Evolutionary conservation across 2,797 vertebrate genomes (phyloP), one percentile per base, ranked within the genome.

Genomic region (Neoniphon sammara): DNA sequence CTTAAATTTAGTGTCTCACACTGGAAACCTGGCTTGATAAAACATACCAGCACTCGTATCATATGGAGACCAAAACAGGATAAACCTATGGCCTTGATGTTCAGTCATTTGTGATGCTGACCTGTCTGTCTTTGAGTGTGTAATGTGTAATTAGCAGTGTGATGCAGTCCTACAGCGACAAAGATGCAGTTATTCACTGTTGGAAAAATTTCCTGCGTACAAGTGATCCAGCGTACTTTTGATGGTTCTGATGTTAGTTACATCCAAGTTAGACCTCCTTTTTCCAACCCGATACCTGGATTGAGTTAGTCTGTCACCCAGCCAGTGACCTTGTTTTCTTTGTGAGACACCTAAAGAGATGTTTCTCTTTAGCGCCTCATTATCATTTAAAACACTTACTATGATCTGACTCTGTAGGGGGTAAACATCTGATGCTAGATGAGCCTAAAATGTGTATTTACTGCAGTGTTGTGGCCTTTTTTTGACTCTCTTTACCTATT

Each of bases 21-120:
- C 25, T 27, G 25, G 25, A 27, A 27, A 4, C 25, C 25, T 27
- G 25, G 25, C 4, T 27, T 27, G 25, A 52, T 66, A 18, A 30
- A 54, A 30, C 20, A 17, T 11, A 25, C 25, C 20, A 60, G 4
- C n/a, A 50, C 21, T 34, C 7, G 9, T 58, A 67, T 20, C 7
- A 58, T 66, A 47, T 30, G 12, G 20, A 39, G 49, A 44, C 2
- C 11, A 46, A 46, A 46, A 46, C 44, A 14, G 44, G 14, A 1
- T 14, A 46, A 46, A 46, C 15, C 10, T 17, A 36, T 11, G 10
- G 12, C 15, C 2, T 25, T 46, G 3, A 58, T 49, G 31, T 58
- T 59, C 42, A 65, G 42, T n/a, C 56, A 42, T 7, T 18, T 69
- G 46, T 57, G 25, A 27, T 27, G 6, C 34, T 73, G 53, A 60